A percentile compares a stretch with the other conserved stretches of the same genome.
phyloP scores from a whole-genome alignment of 1,140 invertebrate species.

The Aphis gossypii region DNA sequence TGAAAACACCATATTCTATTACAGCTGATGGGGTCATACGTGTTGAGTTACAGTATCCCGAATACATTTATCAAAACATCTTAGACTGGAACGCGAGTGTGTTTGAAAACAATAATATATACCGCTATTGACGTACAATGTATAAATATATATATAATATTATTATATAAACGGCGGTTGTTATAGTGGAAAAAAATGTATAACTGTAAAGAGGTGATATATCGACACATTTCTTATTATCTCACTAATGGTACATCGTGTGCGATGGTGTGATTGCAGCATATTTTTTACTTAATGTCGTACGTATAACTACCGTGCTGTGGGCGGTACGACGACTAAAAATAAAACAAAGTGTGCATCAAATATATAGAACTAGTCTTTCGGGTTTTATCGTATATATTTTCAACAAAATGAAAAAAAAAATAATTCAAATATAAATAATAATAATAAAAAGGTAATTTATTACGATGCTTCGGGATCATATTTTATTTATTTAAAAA shows the following conservation, averaged over 20 bases:
- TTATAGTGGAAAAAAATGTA: not conserved
- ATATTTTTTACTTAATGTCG: not conserved
- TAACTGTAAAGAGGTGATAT: not conserved
- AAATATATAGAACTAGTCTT: not conserved
- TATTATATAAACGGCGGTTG: not conserved
- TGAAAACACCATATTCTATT: conserved; percentile 31
- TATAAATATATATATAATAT: not conserved
- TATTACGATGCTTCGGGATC: not conserved
- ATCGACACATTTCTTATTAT: not conserved
- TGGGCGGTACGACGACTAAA: not conserved
- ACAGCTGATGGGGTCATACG: not conserved
- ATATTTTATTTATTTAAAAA: not conserved
- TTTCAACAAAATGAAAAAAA: not conserved
- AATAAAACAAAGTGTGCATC: not conserved
- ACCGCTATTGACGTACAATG: not conserved
- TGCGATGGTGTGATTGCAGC: too few species aligned
- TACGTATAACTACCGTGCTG: not conserved
- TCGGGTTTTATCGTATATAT: not conserved
- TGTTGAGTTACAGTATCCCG: conserved; percentile 18
- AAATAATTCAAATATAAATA: too few species aligned
- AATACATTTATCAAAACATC: conserved; percentile 37
- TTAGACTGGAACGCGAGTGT: not conserved
- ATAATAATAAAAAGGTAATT: not conserved
- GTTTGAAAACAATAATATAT: not conserved
- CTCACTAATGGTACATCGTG: not conserved